A percentile compares a stretch with the other conserved stretches of the same genome.
Evolutionary conservation across 2,797 vertebrate species (phyloP).

Genomic region (Alfaro cultratus): DNA sequence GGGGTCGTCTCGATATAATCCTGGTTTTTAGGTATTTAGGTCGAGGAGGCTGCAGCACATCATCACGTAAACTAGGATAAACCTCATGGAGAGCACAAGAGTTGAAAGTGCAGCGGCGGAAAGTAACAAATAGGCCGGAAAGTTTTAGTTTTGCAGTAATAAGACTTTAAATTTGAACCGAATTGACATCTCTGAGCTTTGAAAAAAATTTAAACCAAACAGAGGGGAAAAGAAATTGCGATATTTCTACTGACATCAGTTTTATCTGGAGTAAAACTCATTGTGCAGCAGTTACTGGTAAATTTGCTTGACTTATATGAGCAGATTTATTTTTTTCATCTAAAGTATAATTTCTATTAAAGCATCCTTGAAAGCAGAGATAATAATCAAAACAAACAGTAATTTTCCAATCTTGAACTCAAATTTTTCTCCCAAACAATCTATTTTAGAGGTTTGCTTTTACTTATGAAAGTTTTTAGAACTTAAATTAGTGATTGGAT

Average conservation of each 20-base stretch:
- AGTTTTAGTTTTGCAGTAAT: not conserved
- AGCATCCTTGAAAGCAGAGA: not conserved
- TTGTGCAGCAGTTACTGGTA: not conserved
- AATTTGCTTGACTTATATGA: not conserved
- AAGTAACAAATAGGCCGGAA: slow-evolving; percentile 6
- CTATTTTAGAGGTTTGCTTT: not conserved
- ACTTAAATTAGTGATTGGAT: slow-evolving; percentile 54
- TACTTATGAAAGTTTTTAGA: slow-evolving; percentile 8
- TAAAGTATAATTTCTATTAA: not conserved
- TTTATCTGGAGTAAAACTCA: slow-evolving; percentile 11
- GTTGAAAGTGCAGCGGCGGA: slow-evolving; percentile 21
- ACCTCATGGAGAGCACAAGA: slow-evolving; percentile 41
- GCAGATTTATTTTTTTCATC: not conserved
- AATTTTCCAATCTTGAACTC: not conserved
- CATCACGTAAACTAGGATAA: slow-evolving; percentile 58
- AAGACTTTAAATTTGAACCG: not conserved
- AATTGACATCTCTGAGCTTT: not conserved
- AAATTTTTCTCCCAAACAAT: not conserved
- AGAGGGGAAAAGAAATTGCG: not conserved
- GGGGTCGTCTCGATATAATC: slow-evolving; percentile 45
- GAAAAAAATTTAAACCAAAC: not conserved
- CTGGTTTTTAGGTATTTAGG: slow-evolving; percentile 61
- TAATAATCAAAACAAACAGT: not conserved
- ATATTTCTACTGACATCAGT: not conserved
- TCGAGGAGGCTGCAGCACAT: slow-evolving; percentile 56